These are phyloP conservation scores for Cenopis cana DNA, from an alignment of 2,888 invertebrate genomes.

Conservation along the genomic window DNA sequence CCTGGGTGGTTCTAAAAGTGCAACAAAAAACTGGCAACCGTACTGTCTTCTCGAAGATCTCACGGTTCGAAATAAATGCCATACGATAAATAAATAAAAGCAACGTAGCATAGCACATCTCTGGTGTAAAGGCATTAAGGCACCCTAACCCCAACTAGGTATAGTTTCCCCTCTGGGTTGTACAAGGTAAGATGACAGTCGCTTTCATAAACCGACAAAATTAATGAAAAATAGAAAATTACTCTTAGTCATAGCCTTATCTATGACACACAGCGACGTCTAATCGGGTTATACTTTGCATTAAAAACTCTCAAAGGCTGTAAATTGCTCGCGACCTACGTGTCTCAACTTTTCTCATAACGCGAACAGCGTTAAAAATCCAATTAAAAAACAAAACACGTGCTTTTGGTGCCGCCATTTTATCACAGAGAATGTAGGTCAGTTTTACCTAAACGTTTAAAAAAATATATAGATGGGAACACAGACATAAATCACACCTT, in stretches of 20 bases:
- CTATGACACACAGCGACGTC: slow-evolving; percentile 4
- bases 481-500: slow-evolving; percentile 16
- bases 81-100: too few relatives aligned
- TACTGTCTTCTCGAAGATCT: too few relatives aligned
- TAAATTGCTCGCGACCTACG: slow-evolving; percentile 21
- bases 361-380: slow-evolving; percentile 17
- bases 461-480: slow-evolving; percentile 16
- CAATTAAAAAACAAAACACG: slow-evolving; percentile 34
- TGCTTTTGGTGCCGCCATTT: slow-evolving; percentile 30
- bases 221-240: too few relatives aligned
- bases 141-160: too few relatives aligned
- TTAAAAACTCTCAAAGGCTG: slow-evolving; percentile 18
- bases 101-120: too few relatives aligned
- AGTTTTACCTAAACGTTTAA: slow-evolving; percentile 17
- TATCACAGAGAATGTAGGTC: slow-evolving; percentile 17
- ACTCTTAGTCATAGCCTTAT: not conserved
- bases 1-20: too few relatives aligned
- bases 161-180: too few relatives aligned
- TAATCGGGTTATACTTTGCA: slow-evolving; percentile 32
- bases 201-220: too few relatives aligned
- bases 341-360: slow-evolving; percentile 42
- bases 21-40: too few relatives aligned
- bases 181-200: too few relatives aligned
- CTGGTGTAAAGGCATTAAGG: too few relatives aligned
- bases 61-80: too few relatives aligned